Base-by-base conservation (phyloP, 1,140 invertebrate species). In the Trichomalopsis sarcophagae region DNA sequence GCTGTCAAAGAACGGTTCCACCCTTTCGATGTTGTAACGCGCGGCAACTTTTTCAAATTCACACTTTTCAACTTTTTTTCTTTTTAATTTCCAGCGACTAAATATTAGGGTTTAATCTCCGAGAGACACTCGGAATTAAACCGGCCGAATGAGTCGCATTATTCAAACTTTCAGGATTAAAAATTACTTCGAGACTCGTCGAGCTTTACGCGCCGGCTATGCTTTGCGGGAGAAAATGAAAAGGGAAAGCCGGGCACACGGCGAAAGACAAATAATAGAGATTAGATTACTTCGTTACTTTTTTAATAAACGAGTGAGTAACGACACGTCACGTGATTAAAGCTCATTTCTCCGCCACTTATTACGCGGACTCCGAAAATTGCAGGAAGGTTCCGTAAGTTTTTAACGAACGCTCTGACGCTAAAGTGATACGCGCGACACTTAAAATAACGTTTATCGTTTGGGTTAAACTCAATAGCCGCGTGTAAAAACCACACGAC, bases 81-180 rank as follows among this genome's bases (percentile, higher is more conserved):
- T 44, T 27, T 1, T 44, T 44, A 44, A 11, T 44, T 36, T 36
- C 5, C 40, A 10, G 40, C 40, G 40, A 44, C 9, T 44, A 21
- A 76, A 76, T 76, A 47, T 76, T 76, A 76, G 75, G n/a, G n/a
- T 76, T 76, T 76, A 21, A 76, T 76, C 40, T 73, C 4, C 30
- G 4, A 13, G 68, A 71, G 68, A 21, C n/a, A 23, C 40, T 17
- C 11, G 17, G 3, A 77, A 77, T 77, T 77, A 50, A 36, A 44
- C 40, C 9, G 40, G 7, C 47, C 5, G 75, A 77, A 77, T 50
- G 27, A 77, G 23, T 30, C n/a, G 21, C 44, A 77, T 77, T 75
- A 75, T 44, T 75, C 75, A 77, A 77, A 50, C 44, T 77, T 44
- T 33, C 14, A 23, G 9, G 27, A 7, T 5, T n/a, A 40, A 74